Conservation (phyloP, 2,113 vertebrate genomes). For the Eulemur macaco region DNA sequence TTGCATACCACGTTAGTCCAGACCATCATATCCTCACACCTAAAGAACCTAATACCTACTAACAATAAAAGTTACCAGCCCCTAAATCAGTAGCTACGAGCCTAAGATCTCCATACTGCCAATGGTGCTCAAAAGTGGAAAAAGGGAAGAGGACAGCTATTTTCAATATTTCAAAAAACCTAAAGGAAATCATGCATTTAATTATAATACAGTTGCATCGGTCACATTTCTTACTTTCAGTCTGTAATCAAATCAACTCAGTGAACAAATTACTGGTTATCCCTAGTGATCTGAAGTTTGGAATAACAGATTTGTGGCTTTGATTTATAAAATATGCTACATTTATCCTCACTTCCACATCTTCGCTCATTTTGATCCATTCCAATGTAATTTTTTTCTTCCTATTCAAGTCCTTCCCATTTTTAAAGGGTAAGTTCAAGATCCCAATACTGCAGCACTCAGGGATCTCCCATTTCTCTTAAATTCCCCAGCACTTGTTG, state of each 20-base stretch:
- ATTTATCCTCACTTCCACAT: not conserved
- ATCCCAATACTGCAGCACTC: not conserved
- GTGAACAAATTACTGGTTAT: not conserved
- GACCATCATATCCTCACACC: not conserved
- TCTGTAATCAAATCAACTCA: not conserved
- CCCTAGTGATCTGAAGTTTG: not conserved
- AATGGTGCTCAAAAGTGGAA: not conserved
- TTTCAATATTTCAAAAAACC: constrained; percentile 25
- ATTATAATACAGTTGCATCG: not conserved
- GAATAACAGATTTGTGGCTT: not conserved
- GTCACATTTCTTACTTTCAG: not conserved
- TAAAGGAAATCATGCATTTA: not conserved
- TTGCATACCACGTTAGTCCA: not conserved
- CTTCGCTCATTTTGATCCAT: constrained; percentile 4
- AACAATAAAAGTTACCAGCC: not conserved
- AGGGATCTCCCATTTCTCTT: not conserved
- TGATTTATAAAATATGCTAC: not conserved
- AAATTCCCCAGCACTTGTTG: not conserved
- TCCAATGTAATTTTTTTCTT: not conserved
- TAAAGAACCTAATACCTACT: not conserved
- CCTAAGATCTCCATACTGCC: not conserved
- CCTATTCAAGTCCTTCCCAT: not conserved
- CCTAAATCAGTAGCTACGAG: not conserved
- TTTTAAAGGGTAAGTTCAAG: not conserved
- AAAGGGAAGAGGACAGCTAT: not conserved